Conservation (phyloP, 2,888 invertebrate genomes). For the Pristionchus arcanus region DNA sequence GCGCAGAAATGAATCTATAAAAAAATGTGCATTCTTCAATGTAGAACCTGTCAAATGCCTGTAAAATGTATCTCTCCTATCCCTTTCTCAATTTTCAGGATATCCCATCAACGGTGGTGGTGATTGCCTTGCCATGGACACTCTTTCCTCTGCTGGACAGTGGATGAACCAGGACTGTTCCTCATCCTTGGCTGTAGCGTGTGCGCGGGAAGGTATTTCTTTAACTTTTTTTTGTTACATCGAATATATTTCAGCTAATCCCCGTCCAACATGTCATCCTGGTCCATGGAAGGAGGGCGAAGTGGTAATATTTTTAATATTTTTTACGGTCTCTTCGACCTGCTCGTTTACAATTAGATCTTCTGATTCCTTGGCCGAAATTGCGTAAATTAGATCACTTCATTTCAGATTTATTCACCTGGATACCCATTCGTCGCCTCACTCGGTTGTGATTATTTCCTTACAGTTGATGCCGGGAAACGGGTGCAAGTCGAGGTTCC, state of each 20-base stretch:
- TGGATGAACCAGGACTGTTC: not conserved
- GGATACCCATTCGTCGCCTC: conserved; percentile 24
- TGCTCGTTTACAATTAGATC: too few species aligned
- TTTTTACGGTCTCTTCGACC: too few species aligned
- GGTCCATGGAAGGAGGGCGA: conserved; percentile 27
- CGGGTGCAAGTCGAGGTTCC: conserved; percentile 18
- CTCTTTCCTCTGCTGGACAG: not conserved
- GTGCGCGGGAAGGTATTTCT: not conserved
- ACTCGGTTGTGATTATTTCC: not conserved
- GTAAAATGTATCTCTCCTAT: too few species aligned
- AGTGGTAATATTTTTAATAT: not conserved
- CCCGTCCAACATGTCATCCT: not conserved
- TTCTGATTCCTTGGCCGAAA: too few species aligned
- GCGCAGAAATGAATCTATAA: too few species aligned
- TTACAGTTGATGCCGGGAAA: not conserved
- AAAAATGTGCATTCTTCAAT: too few species aligned
- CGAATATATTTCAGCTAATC: not conserved
- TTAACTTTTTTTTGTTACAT: not conserved
- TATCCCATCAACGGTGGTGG: not conserved
- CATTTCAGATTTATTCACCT: conserved; percentile 10
- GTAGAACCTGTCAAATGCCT: too few species aligned
- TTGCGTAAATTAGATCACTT: too few species aligned
- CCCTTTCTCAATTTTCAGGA: not conserved
- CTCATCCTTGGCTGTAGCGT: not conserved
- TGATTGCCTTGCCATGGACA: not conserved